A percentile compares a stretch with the other conserved stretches of the same genome.
Evolutionary conservation across 2,888 invertebrate species (phyloP).

Genomic region (Sussaba pulchella): DNA sequence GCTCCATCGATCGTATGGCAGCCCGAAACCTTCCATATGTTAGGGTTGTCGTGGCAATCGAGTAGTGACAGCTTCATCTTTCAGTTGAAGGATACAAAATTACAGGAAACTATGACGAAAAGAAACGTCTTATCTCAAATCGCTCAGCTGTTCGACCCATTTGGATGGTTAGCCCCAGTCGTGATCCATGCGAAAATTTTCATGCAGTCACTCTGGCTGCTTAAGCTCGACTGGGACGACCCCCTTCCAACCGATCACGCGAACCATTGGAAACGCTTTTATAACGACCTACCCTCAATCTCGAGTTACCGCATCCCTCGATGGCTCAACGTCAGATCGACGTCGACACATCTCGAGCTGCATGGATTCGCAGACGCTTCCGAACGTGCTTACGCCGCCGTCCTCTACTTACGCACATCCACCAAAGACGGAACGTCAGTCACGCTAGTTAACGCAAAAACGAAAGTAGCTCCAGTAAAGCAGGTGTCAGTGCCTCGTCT

Average conservation of each 20-base stretch:
- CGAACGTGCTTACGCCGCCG: constrained; percentile 33
- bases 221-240: constrained; percentile 22
- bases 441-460: constrained; percentile 6
- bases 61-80: constrained; percentile 18
- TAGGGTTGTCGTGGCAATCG: constrained; percentile 28
- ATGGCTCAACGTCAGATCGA: constrained; percentile 1
- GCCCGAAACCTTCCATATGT: constrained; percentile 31
- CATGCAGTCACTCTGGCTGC: constrained; percentile 23
- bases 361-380: constrained; percentile 45
- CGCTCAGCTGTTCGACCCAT: constrained; percentile 13
- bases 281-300: constrained; percentile 10
- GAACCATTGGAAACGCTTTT: constrained; percentile 4
- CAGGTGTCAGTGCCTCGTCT: constrained; percentile 32
- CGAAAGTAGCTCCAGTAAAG: constrained; percentile 28
- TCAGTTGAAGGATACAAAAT: not conserved
- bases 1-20: constrained; percentile 23
- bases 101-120: constrained; percentile 3
- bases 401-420: constrained; percentile 17
- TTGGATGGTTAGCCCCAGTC: not conserved
- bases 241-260: not conserved
- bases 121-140: constrained; percentile 1
- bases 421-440: not conserved
- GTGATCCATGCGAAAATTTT: constrained; percentile 16
- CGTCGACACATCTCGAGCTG: constrained; percentile 3
- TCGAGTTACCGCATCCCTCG: constrained; percentile 22